phyloP scores from a whole-genome alignment of 2,797 vertebrate genomes.

The Setipinna tenuifilis region DNA sequence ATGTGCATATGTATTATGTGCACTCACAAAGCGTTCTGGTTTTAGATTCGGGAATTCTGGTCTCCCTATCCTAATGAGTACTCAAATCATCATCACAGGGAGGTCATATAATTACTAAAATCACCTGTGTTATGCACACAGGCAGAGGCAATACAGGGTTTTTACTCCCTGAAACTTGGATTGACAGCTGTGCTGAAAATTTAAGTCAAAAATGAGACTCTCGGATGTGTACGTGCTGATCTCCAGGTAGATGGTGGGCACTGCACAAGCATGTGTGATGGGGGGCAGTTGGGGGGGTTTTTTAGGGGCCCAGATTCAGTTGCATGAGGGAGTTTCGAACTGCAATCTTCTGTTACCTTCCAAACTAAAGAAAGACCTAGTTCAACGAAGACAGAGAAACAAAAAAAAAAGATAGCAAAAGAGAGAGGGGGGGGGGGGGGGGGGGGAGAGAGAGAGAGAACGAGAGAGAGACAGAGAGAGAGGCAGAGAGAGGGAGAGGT shows the following conservation, averaged over 20 bases:
- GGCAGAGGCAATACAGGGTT: no score
- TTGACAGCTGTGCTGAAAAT: no score
- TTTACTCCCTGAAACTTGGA: no score
- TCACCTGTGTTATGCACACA: no score
- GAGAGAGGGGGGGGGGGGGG: not conserved
- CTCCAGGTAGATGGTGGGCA: not conserved
- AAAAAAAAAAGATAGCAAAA: not conserved
- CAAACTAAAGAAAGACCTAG: not conserved
- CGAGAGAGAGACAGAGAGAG: slow-evolving; percentile 33
- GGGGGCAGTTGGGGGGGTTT: not conserved
- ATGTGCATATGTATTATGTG: no score
- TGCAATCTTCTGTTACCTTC: not conserved
- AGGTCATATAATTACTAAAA: no score
- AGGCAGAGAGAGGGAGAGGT: slow-evolving; percentile 36
- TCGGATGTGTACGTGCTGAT: not conserved
- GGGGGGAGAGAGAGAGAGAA: slow-evolving; percentile 7
- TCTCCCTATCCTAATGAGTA: no score
- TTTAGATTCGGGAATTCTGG: no score
- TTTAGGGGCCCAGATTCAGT: not conserved
- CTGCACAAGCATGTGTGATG: not conserved
- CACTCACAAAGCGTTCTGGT: no score
- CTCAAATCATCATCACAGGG: no score
- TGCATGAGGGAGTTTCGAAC: not conserved
- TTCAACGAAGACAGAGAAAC: not conserved
- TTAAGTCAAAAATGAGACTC: not conserved